phyloP scores from a whole-genome alignment of 2,888 invertebrate genomes.

The Drosophila anomalata region DNA sequence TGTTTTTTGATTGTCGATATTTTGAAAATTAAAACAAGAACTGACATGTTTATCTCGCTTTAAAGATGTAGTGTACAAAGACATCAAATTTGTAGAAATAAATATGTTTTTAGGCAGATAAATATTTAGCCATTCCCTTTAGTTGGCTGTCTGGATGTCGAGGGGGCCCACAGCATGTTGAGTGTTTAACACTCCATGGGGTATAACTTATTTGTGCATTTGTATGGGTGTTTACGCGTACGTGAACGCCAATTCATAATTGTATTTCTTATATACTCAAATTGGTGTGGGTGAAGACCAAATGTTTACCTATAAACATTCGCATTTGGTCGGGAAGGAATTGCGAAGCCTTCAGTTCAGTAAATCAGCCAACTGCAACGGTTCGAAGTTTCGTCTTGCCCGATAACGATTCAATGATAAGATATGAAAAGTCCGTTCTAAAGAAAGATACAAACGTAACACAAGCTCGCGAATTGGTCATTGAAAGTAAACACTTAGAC shows the following conservation, averaged over 20 bases:
- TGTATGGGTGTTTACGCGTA: neutral
- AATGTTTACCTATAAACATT: constrained; percentile 43
- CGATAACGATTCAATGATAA: constrained; percentile 39
- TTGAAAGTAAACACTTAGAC: constrained; percentile 10
- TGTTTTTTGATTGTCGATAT: too few relatives aligned
- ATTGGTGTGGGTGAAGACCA: constrained; percentile 19
- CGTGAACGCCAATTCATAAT: constrained; percentile 24
- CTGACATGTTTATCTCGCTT: neutral
- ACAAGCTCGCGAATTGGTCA: constrained; percentile 30
- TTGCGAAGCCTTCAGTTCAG: constrained; percentile 30
- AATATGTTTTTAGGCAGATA: constrained; percentile 11
- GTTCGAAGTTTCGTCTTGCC: constrained; percentile 28
- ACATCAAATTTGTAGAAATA: constrained; percentile 1
- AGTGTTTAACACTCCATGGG: constrained; percentile 34
- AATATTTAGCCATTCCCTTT: constrained; percentile 19
- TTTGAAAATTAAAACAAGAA: neutral
- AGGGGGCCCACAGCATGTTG: constrained; percentile 27
- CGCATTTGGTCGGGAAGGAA: constrained; percentile 32
- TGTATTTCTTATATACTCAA: constrained; percentile 29
- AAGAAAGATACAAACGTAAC: constrained; percentile 34
- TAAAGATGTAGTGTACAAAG: neutral
- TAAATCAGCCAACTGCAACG: constrained; percentile 32
- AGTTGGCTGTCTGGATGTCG: constrained; percentile 10
- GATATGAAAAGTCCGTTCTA: constrained; percentile 41
- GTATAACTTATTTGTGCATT: constrained; percentile 28